Evolutionary conservation across 2,113 vertebrate genomes (phyloP).

Genomic region (Lampris megalopsis): DNA sequence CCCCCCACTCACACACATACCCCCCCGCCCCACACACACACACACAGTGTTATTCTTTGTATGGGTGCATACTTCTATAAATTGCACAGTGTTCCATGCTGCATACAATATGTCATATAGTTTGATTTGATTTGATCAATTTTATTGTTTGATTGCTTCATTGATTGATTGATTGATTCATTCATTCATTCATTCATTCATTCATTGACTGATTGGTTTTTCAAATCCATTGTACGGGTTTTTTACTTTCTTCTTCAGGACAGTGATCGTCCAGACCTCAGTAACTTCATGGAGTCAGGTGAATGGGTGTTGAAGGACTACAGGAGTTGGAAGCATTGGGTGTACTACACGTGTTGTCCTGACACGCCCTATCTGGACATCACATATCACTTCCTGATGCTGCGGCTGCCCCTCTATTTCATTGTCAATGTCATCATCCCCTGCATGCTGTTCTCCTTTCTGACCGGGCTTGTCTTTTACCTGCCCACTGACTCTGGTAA

Average conservation of each 20-base stretch:
- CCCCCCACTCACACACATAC: too few relatives aligned
- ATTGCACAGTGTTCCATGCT: too few relatives aligned
- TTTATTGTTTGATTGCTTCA: too few relatives aligned
- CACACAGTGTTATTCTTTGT: too few relatives aligned
- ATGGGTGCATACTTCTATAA: too few relatives aligned
- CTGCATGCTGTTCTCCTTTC: conserved; percentile 96
- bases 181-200: too few relatives aligned
- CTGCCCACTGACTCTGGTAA: conserved; percentile 97
- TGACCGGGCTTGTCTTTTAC: conserved; percentile 97
- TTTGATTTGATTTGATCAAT: too few relatives aligned
- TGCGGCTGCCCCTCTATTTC: conserved; percentile 96
- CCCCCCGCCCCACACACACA: too few relatives aligned
- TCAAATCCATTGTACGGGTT: neutral
- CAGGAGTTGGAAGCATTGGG: conserved; percentile 94
- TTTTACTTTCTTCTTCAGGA: conserved; percentile 80
- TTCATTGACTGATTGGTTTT: neutral
- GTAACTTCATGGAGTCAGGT: conserved; percentile 97
- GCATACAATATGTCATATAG: too few relatives aligned
- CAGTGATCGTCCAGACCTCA: conserved; percentile 90
- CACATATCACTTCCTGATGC: conserved; percentile 98
- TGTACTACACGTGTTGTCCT: conserved; percentile 91
- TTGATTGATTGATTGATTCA: too few relatives aligned
- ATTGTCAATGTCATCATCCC: conserved; percentile 98
- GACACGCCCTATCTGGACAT: conserved; percentile 94
- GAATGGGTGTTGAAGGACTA: conserved; percentile 97